Conservation (phyloP, 2,888 invertebrate genomes). For the Girardia tigrina region DNA sequence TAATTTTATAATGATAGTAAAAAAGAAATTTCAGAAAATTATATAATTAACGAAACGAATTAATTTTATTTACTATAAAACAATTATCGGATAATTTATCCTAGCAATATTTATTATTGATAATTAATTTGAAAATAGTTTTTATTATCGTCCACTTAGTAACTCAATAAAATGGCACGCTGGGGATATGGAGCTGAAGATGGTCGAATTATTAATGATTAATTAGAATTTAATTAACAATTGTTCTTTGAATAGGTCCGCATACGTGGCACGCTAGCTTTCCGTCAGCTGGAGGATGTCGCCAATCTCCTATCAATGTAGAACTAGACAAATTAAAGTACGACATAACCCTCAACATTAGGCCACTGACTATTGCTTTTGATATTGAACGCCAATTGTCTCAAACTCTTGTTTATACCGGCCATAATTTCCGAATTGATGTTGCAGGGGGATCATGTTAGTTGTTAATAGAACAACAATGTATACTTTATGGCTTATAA, state of each 20-base stretch:
- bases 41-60: no score
- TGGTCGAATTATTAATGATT: neutral
- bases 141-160: neutral
- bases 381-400: neutral
- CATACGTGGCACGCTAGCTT: slow-evolving; percentile 3
- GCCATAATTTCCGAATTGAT: neutral
- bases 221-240: neutral
- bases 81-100: neutral
- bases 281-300: neutral
- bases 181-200: slow-evolving; percentile 1
- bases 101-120: neutral
- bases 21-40: no score
- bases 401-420: slow-evolving; percentile 1
- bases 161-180: neutral
- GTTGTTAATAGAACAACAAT: neutral
- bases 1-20: no score
- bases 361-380: neutral
- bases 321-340: neutral
- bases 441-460: neutral
- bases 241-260: neutral
- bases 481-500: no score
- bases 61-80: no score
- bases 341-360: neutral
- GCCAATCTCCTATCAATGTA: neutral
- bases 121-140: neutral